These are phyloP conservation scores for Acrocera orbiculus DNA, from an alignment of 2,888 invertebrate species.

Conservation along the genomic window DNA sequence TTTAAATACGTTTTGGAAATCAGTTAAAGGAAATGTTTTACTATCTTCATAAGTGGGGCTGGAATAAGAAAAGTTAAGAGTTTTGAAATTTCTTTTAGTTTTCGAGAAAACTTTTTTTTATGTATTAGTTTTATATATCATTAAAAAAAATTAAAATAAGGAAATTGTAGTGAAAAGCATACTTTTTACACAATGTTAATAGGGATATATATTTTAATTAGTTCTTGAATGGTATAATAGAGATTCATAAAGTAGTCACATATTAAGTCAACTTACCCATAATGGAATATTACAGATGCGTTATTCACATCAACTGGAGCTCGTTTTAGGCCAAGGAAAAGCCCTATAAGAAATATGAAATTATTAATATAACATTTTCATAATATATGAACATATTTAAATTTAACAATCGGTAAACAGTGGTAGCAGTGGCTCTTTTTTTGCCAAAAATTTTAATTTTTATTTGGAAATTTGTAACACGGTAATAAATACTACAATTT, in stretches of 20 bases:
- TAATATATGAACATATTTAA: too few relatives aligned
- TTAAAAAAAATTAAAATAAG: neutral
- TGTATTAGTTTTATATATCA: too few relatives aligned
- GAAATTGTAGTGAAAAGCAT: neutral
- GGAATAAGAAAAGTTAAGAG: neutral
- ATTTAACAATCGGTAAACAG: too few relatives aligned
- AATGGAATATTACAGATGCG: constrained; percentile 27
- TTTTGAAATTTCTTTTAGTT: too few relatives aligned
- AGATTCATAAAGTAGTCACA: too few relatives aligned
- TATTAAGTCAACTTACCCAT: constrained; percentile 16
- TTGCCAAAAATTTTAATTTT: too few relatives aligned
- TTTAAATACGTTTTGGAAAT: constrained; percentile 18
- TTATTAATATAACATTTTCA: neutral
- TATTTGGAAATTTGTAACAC: too few relatives aligned
- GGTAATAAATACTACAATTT: too few relatives aligned
- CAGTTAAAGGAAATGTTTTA: constrained; percentile 19
- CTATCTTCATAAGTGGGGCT: constrained; percentile 23
- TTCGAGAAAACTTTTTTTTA: too few relatives aligned
- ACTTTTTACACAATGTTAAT: too few relatives aligned
- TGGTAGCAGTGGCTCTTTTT: too few relatives aligned
- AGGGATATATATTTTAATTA: too few relatives aligned
- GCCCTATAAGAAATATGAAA: constrained; percentile 14
- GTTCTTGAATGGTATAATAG: neutral
- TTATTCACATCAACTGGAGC: constrained; percentile 32
- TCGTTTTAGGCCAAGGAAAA: constrained; percentile 34